Conservation (phyloP, 2,113 vertebrate genomes). For the western clawed frog (Xenopus tropicalis) region DNA sequence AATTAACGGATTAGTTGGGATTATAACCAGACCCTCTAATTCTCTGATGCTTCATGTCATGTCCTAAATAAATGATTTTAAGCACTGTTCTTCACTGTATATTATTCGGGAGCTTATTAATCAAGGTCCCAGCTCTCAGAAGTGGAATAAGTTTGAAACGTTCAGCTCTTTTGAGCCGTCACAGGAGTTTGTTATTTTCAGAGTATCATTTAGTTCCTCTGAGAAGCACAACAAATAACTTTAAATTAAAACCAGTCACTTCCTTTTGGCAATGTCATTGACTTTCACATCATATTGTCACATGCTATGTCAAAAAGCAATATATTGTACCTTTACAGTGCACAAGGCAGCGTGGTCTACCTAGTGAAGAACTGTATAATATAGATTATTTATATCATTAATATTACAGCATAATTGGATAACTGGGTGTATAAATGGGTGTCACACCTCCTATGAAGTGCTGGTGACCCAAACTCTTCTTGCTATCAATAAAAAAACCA, state of each 20-base stretch:
- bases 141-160: background rate
- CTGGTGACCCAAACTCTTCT: no score
- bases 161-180: constrained; percentile 9
- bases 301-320: no score
- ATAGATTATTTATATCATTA: no score
- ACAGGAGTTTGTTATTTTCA: background rate
- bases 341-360: no score
- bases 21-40: constrained; percentile 14
- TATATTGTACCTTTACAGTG: no score
- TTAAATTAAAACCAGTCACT: background rate
- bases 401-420: no score
- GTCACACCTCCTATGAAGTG: no score
- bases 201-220: constrained; percentile 1
- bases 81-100: constrained; percentile 14
- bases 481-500: no score
- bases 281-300: no score
- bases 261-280: background rate
- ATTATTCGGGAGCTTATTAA: constrained; percentile 4
- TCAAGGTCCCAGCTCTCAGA: constrained; percentile 11
- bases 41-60: constrained; percentile 11
- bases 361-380: no score
- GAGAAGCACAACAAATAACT: constrained; percentile 4
- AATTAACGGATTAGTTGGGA: constrained; percentile 34
- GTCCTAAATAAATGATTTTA: constrained; percentile 10
- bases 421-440: no score